Evolutionary conservation across 2,113 vertebrate species (phyloP).

Genomic region (Tragelaphus buxtoni): DNA sequence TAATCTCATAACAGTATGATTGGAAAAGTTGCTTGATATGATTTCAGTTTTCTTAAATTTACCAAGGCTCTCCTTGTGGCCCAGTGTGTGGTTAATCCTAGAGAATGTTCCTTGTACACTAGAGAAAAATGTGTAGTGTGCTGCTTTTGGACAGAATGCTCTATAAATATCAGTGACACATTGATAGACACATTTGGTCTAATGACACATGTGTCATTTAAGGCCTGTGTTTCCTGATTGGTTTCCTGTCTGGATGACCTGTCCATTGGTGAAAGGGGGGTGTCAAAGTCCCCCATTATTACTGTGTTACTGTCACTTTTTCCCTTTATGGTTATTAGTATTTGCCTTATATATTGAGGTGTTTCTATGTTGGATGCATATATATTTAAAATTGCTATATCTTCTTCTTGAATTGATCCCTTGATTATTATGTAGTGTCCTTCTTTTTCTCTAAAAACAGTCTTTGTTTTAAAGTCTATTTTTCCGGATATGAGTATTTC

Average conservation of each 20-base stretch:
- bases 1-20: not conserved
- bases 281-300: not conserved
- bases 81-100: not conserved
- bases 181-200: not conserved
- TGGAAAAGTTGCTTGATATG: not conserved
- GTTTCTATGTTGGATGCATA: not conserved
- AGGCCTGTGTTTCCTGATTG: not conserved
- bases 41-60: not conserved
- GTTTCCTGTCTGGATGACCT: not conserved
- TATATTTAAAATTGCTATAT: not conserved
- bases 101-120: not conserved
- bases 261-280: not conserved
- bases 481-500: not conserved
- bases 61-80: not conserved
- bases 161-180: not conserved
- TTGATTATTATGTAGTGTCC: not conserved
- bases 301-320: not conserved
- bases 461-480: not conserved
- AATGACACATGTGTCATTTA: not conserved
- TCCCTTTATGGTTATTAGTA: not conserved
- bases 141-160: not conserved
- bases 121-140: not conserved
- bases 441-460: not conserved
- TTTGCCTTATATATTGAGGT: not conserved
- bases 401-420: not conserved